These are phyloP conservation scores for Lepidurus couesii DNA, from an alignment of 1,140 invertebrate species.

Conservation along the genomic window DNA sequence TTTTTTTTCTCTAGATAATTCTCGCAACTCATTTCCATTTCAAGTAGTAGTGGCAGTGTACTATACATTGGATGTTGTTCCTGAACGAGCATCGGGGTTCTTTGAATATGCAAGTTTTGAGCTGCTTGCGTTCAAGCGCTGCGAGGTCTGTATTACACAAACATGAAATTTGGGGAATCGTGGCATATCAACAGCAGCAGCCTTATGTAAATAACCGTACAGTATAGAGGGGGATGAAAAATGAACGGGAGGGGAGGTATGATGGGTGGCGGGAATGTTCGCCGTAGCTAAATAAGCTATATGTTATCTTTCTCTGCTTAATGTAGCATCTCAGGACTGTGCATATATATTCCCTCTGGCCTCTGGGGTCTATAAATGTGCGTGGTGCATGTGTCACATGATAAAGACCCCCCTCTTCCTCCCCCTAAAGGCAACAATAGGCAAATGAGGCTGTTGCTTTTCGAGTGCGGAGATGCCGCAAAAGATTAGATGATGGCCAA, in stretches of 20 bases:
- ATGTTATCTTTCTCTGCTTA: not conserved
- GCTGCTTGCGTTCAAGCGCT: not conserved
- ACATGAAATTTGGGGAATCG: not conserved
- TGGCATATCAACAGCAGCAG: conserved; percentile 4
- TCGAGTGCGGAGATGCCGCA: not conserved
- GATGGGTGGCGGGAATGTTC: not conserved
- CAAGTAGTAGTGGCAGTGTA: not conserved
- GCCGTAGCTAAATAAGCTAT: not conserved
- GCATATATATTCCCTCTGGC: not conserved
- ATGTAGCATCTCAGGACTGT: not conserved
- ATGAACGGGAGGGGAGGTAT: not conserved
- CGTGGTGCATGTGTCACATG: not conserved
- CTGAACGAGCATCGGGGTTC: not conserved
- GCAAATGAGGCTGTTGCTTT: conserved; percentile 4
- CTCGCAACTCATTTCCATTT: not conserved
- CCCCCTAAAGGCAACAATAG: not conserved
- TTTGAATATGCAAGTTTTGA: conserved; percentile 17
- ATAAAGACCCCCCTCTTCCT: not conserved
- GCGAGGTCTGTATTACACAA: conserved; percentile 6
- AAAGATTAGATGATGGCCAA: not conserved
- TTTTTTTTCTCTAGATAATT: not conserved
- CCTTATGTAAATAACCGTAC: conserved; percentile 11
- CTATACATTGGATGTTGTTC: not conserved
- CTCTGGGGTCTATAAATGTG: not conserved
- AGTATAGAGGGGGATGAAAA: not conserved